Evolutionary conservation across 2,888 invertebrate species (phyloP), one percentile per base, ranked within the genome.

Genomic region (Elysia crispata): DNA sequence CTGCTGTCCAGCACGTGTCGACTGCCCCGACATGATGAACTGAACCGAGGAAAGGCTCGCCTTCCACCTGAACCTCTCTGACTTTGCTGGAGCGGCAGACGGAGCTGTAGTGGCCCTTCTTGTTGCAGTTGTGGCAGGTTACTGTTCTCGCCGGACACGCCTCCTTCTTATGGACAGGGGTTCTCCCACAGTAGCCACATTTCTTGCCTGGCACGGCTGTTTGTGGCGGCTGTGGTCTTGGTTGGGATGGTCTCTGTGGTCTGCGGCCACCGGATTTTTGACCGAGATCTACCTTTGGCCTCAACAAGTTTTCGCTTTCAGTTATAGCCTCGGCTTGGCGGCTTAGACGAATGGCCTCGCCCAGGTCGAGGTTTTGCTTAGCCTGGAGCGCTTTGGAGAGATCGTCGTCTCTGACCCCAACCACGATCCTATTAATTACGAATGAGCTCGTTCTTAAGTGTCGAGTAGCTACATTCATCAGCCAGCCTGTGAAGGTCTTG

Each of bases 401-500:
- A 8, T 41, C 66, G 25, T 41, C 66, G 15, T 76, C 76, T 8
- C 23, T 15, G 25, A 76, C 76, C 1, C 76, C 76, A 6, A 66
- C 76, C 18, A 66, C 76, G 18, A 76, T 66, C 64, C 76, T n/a
- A n/a, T n/a, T n/a, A n/a, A n/a, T n/a, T n/a, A 5, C 76, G 3
- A 25, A 76, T 64, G 1, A 76, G 49, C 31, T 76, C 76, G 18
- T 66, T 64, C 8, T 49, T 64, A 15, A 76, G 64, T 1, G 18
- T 3, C 3, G 49, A 41, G 30, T 64, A 76, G 13, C 31, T 15
- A n/a, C 64, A 76, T 15, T 28, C 49, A 0, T 76, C 76, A 15
- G 66, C 76, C 11, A 66, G 49, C 25, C 20, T 20, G 25, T 66
- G 30, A 13, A 76, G 20, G 23, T 66, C 41, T 49, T 76, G 64